phyloP scores from a whole-genome alignment of 2,888 invertebrate species.

The Chouioia cunea region DNA sequence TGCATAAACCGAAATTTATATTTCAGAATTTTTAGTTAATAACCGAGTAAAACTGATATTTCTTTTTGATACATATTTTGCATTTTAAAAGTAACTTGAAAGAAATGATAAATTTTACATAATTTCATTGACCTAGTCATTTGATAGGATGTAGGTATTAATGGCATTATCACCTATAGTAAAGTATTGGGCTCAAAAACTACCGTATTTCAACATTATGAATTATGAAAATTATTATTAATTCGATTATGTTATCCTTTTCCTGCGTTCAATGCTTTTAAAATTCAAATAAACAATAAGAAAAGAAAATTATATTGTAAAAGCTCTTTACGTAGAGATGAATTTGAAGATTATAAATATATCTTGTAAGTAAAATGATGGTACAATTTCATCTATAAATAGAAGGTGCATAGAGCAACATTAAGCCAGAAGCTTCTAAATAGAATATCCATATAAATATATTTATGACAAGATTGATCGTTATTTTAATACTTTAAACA shows the following conservation, averaged over 20 bases:
- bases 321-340: slow-evolving; percentile 30
- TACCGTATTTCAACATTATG: slow-evolving; percentile 23
- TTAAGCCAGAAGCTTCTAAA: slow-evolving; percentile 64
- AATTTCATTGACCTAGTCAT: slow-evolving; percentile 63
- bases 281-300: slow-evolving; percentile 41
- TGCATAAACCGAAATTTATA: slow-evolving; percentile 61
- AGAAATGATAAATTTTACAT: slow-evolving; percentile 56
- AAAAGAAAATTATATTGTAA: slow-evolving; percentile 31
- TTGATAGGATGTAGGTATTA: slow-evolving; percentile 54
- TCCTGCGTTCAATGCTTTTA: slow-evolving; percentile 41
- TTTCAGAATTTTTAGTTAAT: slow-evolving; percentile 53
- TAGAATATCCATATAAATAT: slow-evolving; percentile 61
- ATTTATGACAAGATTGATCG: slow-evolving; percentile 50
- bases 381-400: slow-evolving; percentile 58
- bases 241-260: slow-evolving; percentile 26
- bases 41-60: slow-evolving; percentile 45
- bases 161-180: slow-evolving; percentile 44
- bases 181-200: slow-evolving; percentile 22
- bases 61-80: slow-evolving; percentile 58
- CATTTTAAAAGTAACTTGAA: slow-evolving; percentile 53
- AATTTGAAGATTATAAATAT: slow-evolving; percentile 39
- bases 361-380: slow-evolving; percentile 41
- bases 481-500: slow-evolving; percentile 48
- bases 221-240: slow-evolving; percentile 14
- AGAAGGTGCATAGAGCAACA: slow-evolving; percentile 60